Percentiles rank a stretch among this genome's conserved stretches.
Conservation (phyloP, 2,113 vertebrate genomes). For the Ceyx margarethae region DNA sequence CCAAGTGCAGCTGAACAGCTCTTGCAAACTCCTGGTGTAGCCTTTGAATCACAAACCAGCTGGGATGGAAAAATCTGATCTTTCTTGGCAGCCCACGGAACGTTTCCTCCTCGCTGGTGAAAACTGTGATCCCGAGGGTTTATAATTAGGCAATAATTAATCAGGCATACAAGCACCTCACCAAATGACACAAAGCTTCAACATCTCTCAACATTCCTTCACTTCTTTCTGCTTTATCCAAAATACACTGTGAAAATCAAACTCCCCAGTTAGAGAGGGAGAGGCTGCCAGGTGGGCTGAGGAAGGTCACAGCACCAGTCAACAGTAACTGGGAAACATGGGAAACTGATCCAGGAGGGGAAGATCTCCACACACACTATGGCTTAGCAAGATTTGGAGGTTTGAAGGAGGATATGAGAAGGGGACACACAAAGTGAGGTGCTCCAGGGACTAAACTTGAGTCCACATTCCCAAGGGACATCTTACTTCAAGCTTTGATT, state of each 20-base stretch:
- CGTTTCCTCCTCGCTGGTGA: conserved; percentile 40
- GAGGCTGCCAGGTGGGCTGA: conserved; percentile 14
- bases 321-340: background rate
- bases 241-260: conserved; percentile 16
- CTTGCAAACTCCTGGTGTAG: conserved; percentile 1
- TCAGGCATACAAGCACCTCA: conserved; percentile 39
- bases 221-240: conserved; percentile 41
- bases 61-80: conserved; percentile 58
- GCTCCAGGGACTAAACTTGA: background rate
- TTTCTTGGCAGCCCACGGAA: conserved; percentile 25
- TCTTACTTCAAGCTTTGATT: background rate
- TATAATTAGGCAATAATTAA: conserved; percentile 65
- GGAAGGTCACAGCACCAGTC: background rate
- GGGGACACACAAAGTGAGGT: background rate
- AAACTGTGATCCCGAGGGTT: conserved; percentile 23
- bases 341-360: background rate
- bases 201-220: conserved; percentile 26
- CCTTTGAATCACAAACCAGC: conserved; percentile 50
- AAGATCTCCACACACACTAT: background rate
- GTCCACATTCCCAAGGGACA: background rate
- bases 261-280: background rate
- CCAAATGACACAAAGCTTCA: conserved; percentile 40
- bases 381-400: background rate
- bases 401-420: background rate
- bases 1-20: conserved; percentile 38